Percentiles rank a stretch among this genome's conserved stretches.
phyloP scores from a whole-genome alignment of 2,888 invertebrate species.

The Oxytorus armatus region DNA sequence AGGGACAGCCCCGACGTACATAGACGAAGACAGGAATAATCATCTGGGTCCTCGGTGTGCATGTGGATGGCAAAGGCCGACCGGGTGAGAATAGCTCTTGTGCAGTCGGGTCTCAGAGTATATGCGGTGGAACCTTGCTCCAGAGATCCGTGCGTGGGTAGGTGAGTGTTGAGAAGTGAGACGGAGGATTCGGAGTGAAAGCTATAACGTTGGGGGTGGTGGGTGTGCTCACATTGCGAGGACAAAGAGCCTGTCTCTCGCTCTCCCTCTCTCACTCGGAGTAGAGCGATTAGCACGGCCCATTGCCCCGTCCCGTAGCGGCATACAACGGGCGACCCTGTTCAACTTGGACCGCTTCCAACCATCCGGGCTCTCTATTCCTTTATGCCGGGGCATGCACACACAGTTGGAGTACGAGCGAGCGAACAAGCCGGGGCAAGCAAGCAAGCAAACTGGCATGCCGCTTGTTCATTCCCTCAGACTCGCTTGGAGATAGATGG shows the following conservation, averaged over 20 bases:
- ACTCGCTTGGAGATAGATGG: constrained; percentile 28
- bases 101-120: constrained; percentile 3
- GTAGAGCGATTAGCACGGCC: constrained; percentile 82
- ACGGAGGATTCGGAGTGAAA: constrained; percentile 42
- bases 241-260: constrained; percentile 63
- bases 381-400: constrained; percentile 72
- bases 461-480: constrained; percentile 62
- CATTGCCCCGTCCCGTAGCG: constrained; percentile 80
- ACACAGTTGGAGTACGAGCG: constrained; percentile 49
- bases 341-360: constrained; percentile 82
- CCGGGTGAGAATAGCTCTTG: constrained; percentile 14
- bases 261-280: constrained; percentile 69
- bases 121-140: constrained; percentile 61
- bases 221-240: constrained; percentile 59
- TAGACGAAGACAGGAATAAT: constrained; percentile 39
- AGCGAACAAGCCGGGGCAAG: constrained; percentile 57
- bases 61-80: constrained; percentile 41
- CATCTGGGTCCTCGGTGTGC: constrained; percentile 63
- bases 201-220: constrained; percentile 44
- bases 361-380: constrained; percentile 74
- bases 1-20: constrained; percentile 68
- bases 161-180: constrained; percentile 39
- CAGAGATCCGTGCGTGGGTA: constrained; percentile 8
- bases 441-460: constrained; percentile 61
- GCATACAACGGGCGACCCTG: constrained; percentile 79